A percentile compares a stretch with the other conserved stretches of the same genome.
phyloP scores from a whole-genome alignment of 2,113 vertebrate species.

The Orientallactaga bullata region DNA sequence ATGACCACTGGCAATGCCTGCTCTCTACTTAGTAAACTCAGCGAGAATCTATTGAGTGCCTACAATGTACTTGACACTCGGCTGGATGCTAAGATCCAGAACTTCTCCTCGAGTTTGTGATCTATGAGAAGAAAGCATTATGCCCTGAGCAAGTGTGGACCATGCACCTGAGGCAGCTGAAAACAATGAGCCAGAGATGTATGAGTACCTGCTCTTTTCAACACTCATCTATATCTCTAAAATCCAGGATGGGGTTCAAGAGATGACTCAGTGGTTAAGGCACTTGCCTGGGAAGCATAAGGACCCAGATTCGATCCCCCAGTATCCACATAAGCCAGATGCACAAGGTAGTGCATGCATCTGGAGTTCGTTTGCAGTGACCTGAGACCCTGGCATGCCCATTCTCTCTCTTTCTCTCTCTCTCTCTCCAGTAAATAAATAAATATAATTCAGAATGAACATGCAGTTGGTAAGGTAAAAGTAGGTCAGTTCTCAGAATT shows the following conservation, averaged over 20 bases:
- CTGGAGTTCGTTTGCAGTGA: no score
- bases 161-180: accelerated
- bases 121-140: accelerated
- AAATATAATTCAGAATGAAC: not conserved
- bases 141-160: accelerated
- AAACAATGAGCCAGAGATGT: not conserved
- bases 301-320: no score
- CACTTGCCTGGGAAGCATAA: no score
- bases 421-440: no score
- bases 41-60: not conserved
- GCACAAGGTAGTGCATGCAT: no score
- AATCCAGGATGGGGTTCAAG: no score
- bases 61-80: not conserved
- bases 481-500: not conserved
- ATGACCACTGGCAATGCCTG: not conserved
- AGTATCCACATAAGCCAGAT: no score
- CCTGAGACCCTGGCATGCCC: no score
- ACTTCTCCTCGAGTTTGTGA: not conserved
- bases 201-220: not conserved
- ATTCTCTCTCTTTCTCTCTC: no score
- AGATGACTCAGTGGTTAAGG: no score
- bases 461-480: not conserved
- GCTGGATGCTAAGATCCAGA: not conserved
- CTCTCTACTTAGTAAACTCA: not conserved
- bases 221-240: not conserved